Conservation (phyloP, 53 echinoderm and acorn worm genomes). For the Henricia sp. region DNA sequence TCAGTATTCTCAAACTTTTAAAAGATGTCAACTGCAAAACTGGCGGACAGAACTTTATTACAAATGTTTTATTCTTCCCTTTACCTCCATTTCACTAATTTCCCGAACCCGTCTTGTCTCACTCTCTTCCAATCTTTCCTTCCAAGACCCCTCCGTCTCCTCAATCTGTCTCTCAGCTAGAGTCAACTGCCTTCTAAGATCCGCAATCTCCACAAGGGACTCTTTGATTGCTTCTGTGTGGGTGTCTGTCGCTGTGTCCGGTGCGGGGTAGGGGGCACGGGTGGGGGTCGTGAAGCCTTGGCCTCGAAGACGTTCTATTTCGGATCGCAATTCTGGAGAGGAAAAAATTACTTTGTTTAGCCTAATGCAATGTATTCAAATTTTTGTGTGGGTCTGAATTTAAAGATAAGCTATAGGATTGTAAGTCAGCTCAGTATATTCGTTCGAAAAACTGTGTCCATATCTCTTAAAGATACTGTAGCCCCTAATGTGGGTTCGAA, state of each 20-base stretch:
- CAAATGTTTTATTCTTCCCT: too few relatives aligned
- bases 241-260: not conserved
- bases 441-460: too few relatives aligned
- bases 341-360: too few relatives aligned
- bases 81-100: conserved; percentile 76
- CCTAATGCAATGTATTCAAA: too few relatives aligned
- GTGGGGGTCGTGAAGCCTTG: conserved; percentile 60
- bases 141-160: conserved; percentile 73
- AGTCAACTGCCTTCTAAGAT: conserved; percentile 68
- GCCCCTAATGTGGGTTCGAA: too few relatives aligned
- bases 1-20: too few relatives aligned
- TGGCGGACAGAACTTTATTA: too few relatives aligned
- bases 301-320: conserved; percentile 80
- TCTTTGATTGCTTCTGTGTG: conserved; percentile 43
- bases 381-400: too few relatives aligned
- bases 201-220: conserved; percentile 67
- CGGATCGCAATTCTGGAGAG: conserved; percentile 78
- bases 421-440: too few relatives aligned
- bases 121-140: conserved; percentile 68
- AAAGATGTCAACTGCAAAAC: too few relatives aligned
- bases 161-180: conserved; percentile 67
- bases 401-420: too few relatives aligned
- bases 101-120: conserved; percentile 70
- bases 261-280: conserved; percentile 10
- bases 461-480: too few relatives aligned